Percentiles rank a stretch among this genome's conserved stretches.
phyloP scores from a whole-genome alignment of 2,888 invertebrate genomes.

The Cephalotes varians region DNA sequence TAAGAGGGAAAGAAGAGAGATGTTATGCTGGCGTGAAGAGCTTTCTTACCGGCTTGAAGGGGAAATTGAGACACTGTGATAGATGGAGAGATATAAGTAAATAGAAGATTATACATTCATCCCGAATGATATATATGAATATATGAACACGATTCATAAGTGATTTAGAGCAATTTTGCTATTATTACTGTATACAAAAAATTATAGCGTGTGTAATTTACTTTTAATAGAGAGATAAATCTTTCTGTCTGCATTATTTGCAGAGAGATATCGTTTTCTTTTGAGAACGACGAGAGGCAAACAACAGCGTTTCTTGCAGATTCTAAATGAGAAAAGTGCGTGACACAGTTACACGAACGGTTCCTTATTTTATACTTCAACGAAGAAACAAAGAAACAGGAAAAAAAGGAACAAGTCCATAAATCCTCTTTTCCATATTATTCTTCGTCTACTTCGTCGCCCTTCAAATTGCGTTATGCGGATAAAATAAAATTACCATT shows the following conservation, averaged over 20 bases:
- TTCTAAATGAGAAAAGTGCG: conserved; percentile 9
- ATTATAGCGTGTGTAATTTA: not conserved
- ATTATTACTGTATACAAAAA: not conserved
- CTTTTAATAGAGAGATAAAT: conserved; percentile 18
- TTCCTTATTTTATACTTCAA: conserved; percentile 5
- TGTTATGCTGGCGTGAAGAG: not conserved
- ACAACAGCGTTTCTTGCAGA: not conserved
- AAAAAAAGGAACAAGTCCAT: not conserved
- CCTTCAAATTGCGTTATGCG: conserved; percentile 12
- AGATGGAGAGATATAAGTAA: conserved; percentile 17
- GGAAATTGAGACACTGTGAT: conserved; percentile 32
- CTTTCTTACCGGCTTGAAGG: not conserved
- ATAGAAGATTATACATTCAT: not conserved
- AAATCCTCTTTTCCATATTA: conserved; percentile 24
- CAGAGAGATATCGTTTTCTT: not conserved
- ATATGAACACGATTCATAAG: not conserved
- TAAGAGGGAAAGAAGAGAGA: not conserved
- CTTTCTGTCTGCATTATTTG: not conserved
- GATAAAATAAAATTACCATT: conserved; percentile 46
- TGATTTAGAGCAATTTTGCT: not conserved
- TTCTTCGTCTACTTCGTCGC: not conserved
- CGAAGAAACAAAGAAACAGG: not conserved
- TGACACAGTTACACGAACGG: not conserved
- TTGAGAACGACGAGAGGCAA: not conserved
- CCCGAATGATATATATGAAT: not conserved